Conservation (phyloP, 2,797 vertebrate species). For the Neostethus bicornis region DNA sequence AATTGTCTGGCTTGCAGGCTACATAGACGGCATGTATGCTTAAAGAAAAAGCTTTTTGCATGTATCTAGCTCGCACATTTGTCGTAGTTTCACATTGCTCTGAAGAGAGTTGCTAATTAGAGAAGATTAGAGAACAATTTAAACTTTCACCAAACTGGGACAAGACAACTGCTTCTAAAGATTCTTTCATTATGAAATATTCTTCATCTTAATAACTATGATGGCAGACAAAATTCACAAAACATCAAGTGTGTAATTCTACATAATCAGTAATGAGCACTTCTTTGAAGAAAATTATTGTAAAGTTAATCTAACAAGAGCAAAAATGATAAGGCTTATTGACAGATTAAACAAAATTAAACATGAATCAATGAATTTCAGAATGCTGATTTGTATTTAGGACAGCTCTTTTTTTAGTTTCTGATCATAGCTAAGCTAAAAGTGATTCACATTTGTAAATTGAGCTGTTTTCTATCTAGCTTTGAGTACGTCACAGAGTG, state of each 20-base stretch:
- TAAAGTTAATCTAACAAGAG: conserved; percentile 33
- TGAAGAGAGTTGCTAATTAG: neutral
- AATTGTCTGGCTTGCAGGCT: conserved; percentile 34
- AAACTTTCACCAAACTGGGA: neutral
- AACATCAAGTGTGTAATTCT: neutral
- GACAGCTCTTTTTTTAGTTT: too few species aligned
- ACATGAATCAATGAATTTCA: conserved; percentile 25
- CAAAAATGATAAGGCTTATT: conserved; percentile 25
- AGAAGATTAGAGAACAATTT: conserved; percentile 12
- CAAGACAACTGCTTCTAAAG: conserved; percentile 1
- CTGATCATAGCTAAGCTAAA: too few species aligned
- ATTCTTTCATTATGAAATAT: neutral
- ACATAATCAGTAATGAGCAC: neutral
- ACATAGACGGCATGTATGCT: conserved; percentile 11
- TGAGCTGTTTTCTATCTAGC: conserved; percentile 3
- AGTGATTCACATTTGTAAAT: conserved; percentile 21
- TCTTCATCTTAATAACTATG: neutral
- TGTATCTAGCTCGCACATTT: conserved; percentile 8
- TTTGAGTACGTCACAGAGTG: conserved; percentile 2
- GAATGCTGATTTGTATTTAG: conserved; percentile 48
- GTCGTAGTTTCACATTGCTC: conserved; percentile 7
- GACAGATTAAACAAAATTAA: conserved; percentile 48
- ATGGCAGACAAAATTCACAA: neutral
- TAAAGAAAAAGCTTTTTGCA: conserved; percentile 16
- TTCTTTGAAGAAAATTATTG: conserved; percentile 13